Evolutionary conservation across 2,888 invertebrate genomes (phyloP).

Genomic region (Listrodromus nycthemerus): DNA sequence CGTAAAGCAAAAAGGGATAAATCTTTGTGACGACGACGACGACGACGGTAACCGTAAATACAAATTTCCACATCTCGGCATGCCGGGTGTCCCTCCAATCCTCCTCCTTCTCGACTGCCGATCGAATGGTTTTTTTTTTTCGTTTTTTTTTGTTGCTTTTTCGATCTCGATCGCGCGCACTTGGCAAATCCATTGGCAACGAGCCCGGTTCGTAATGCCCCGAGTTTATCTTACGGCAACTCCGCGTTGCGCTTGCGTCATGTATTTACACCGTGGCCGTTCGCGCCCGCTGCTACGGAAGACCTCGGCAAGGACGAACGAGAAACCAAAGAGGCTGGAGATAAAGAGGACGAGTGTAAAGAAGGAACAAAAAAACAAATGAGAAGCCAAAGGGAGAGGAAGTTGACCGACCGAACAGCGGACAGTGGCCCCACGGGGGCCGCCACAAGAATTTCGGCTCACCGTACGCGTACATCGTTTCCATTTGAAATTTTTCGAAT

Average conservation of each 20-base stretch:
- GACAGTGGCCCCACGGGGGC: constrained; percentile 41
- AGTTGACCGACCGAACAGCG: constrained; percentile 62
- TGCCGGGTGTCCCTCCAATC: constrained; percentile 8
- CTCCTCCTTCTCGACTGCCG: background rate
- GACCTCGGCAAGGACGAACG: constrained; percentile 81
- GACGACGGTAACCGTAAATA: background rate
- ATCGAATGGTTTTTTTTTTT: background rate
- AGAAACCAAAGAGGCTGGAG: constrained; percentile 60
- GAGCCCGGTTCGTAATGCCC: constrained; percentile 52
- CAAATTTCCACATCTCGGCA: background rate
- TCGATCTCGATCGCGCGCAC: constrained; percentile 43
- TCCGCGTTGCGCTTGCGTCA: constrained; percentile 77
- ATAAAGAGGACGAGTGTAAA: constrained; percentile 27
- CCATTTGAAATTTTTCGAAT: background rate
- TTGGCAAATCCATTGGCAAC: constrained; percentile 42
- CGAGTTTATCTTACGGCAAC: constrained; percentile 69
- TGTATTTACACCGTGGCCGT: constrained; percentile 78
- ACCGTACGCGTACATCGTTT: too few species aligned
- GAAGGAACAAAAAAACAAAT: constrained; percentile 36
- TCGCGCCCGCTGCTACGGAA: constrained; percentile 77
- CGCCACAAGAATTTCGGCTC: constrained; percentile 42
- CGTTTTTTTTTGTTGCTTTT: background rate
- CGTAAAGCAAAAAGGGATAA: too few species aligned
- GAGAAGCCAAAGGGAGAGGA: constrained; percentile 55
- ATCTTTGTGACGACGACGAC: too few species aligned